Evolutionary conservation across 2,888 invertebrate genomes (phyloP).

Genomic region (Drosophila recens): DNA sequence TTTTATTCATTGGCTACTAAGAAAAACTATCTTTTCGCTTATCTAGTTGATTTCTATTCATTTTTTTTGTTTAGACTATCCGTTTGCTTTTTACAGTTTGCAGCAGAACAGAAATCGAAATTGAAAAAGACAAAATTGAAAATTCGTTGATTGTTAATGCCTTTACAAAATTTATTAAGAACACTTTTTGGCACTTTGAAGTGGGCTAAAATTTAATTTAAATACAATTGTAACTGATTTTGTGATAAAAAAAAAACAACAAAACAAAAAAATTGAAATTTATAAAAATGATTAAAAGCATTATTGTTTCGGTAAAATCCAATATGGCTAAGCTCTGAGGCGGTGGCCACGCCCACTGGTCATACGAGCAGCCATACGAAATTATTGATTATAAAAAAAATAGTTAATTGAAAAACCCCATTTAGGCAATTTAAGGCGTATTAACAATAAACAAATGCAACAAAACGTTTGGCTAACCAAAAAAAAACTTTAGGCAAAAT

Average conservation of each 20-base stretch:
- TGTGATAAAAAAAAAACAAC: constrained; percentile 83
- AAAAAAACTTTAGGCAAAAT: constrained; percentile 82
- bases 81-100: constrained; percentile 41
- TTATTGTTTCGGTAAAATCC: constrained; percentile 81
- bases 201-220: constrained; percentile 71
- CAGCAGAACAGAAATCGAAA: constrained; percentile 67
- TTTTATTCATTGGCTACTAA: constrained; percentile 36
- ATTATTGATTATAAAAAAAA: constrained; percentile 80
- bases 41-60: constrained; percentile 34
- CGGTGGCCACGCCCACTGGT: constrained; percentile 33
- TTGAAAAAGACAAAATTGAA: constrained; percentile 62
- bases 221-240: constrained; percentile 86
- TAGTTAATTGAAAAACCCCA: constrained; percentile 73
- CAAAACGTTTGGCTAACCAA: constrained; percentile 67
- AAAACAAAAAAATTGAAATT: constrained; percentile 78
- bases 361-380: constrained; percentile 68
- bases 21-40: constrained; percentile 21
- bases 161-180: constrained; percentile 82
- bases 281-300: constrained; percentile 57
- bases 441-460: constrained; percentile 83
- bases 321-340: constrained; percentile 61
- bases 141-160: constrained; percentile 84
- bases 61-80: constrained; percentile 25
- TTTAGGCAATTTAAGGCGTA: constrained; percentile 84
- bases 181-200: constrained; percentile 62